Evolutionary conservation across 37 sponge, comb jelly and placozoan genomes (phyloP).

Genomic region (Ephydatia muelleri): DNA sequence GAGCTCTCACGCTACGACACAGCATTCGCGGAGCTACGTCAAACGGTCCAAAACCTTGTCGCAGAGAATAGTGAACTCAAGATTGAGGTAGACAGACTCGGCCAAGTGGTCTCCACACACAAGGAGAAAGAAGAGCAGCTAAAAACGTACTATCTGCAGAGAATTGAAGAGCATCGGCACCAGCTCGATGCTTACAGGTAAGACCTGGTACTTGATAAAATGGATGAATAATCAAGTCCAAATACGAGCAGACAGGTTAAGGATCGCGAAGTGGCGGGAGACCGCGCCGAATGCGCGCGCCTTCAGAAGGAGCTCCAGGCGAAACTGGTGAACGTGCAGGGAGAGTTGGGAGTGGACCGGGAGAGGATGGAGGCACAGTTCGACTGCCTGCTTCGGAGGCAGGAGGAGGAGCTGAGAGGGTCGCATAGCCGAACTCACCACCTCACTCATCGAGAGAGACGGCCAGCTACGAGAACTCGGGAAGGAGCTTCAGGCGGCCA

Average conservation of each 20-base stretch:
- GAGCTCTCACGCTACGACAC: slow-evolving; percentile 56
- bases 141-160: slow-evolving; percentile 13
- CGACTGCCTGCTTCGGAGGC: no score
- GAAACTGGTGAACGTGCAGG: slow-evolving; percentile 28
- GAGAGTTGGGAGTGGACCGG: slow-evolving; percentile 6
- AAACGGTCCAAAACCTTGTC: slow-evolving; percentile 20
- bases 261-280: slow-evolving; percentile 24
- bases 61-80: slow-evolving; percentile 67
- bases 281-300: slow-evolving; percentile 1
- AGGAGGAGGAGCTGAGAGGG: no score
- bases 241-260: background rate
- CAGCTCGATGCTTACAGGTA: slow-evolving; percentile 24
- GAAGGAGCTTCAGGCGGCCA: slow-evolving; percentile 44
- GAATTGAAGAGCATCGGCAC: slow-evolving; percentile 17
- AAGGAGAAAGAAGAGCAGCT: slow-evolving; percentile 15
- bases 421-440: no score
- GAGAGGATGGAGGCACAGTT: slow-evolving; percentile 16
- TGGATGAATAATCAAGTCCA: background rate
- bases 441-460: background rate
- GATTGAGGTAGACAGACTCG: slow-evolving; percentile 24
- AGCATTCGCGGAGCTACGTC: slow-evolving; percentile 32
- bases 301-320: slow-evolving; percentile 25
- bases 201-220: background rate
- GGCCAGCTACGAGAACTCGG: slow-evolving; percentile 5
- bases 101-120: background rate